Conservation (phyloP, 2,888 invertebrate species). For the Morpho helenor region DNA sequence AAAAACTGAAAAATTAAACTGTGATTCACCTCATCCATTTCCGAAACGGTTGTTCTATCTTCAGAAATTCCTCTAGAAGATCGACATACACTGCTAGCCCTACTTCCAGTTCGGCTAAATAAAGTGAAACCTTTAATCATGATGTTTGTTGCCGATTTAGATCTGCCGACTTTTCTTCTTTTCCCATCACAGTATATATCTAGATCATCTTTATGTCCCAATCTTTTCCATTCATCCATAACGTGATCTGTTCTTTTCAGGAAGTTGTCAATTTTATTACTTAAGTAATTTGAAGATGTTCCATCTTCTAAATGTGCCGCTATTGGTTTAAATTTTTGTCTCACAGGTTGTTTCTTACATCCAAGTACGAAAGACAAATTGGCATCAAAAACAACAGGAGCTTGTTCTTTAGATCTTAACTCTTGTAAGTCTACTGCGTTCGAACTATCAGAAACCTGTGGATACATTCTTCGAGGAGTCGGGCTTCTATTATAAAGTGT, state of each 20-base stretch:
- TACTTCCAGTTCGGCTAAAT: conserved; percentile 75
- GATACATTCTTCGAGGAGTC: conserved; percentile 83
- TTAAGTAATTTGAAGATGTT: conserved; percentile 87
- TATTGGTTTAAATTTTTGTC: conserved; percentile 83
- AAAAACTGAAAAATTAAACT: conserved; percentile 12
- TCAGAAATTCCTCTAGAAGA: conserved; percentile 79
- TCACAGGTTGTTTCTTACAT: conserved; percentile 83
- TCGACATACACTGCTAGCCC: conserved; percentile 76
- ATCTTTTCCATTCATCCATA: conserved; percentile 90
- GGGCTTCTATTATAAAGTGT: conserved; percentile 62
- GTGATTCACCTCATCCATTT: conserved; percentile 75
- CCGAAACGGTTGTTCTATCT: conserved; percentile 82
- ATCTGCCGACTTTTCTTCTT: conserved; percentile 76
- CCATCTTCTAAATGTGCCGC: conserved; percentile 88
- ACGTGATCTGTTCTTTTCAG: conserved; percentile 91
- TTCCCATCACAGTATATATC: conserved; percentile 52
- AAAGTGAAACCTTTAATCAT: conserved; percentile 90
- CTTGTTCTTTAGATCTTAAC: conserved; percentile 82
- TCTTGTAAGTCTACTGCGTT: conserved; percentile 78
- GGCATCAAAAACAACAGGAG: conserved; percentile 90
- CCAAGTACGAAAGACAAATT: conserved; percentile 89
- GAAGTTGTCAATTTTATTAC: conserved; percentile 88
- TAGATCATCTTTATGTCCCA: conserved; percentile 81
- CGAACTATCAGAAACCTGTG: conserved; percentile 77
- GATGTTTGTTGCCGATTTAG: conserved; percentile 89